Percentiles rank a stretch among this genome's conserved stretches.
phyloP scores from a whole-genome alignment of 2,888 invertebrate genomes.

The Exephanes ischioxanthus region DNA sequence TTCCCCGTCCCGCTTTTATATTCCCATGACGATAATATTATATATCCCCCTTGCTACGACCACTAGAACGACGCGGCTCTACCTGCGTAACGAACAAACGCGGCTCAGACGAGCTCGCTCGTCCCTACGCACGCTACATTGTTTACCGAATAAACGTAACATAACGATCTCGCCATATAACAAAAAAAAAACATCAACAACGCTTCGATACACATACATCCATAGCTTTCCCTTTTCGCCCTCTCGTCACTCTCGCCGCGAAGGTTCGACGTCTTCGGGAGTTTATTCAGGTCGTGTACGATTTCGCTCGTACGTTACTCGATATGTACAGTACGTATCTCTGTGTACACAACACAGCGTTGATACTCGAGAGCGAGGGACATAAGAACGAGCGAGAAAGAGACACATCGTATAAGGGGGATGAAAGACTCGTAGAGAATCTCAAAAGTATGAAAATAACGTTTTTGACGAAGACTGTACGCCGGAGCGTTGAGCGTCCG shows the following conservation, averaged over 20 bases:
- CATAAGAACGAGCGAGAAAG: background rate
- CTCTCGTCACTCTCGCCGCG: conserved; percentile 29
- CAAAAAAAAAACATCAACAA: conserved; percentile 13
- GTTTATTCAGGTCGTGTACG: conserved; percentile 41
- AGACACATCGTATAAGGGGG: background rate
- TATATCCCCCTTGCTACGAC: background rate
- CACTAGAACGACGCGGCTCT: conserved; percentile 18
- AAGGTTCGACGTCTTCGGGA: background rate
- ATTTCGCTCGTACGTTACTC: conserved; percentile 19
- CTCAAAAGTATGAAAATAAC: conserved; percentile 58
- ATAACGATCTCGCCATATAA: background rate
- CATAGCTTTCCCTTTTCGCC: conserved; percentile 49
- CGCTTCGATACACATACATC: conserved; percentile 44
- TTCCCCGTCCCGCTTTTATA: conserved; percentile 64
- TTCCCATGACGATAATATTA: conserved; percentile 32
- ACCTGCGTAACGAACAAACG: conserved; percentile 12
- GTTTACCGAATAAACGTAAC: conserved; percentile 11
- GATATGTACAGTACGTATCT: conserved; percentile 2
- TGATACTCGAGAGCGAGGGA: conserved; percentile 5
- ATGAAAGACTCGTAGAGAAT: conserved; percentile 46
- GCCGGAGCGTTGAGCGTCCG: conserved; percentile 63
- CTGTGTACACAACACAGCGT: conserved; percentile 27
- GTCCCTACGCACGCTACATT: conserved; percentile 13
- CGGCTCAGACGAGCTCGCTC: background rate
- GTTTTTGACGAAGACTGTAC: conserved; percentile 71